These are phyloP conservation scores for Cryptocheilus praepositus DNA, from an alignment of 2,888 invertebrate genomes.

Conservation along the genomic window DNA sequence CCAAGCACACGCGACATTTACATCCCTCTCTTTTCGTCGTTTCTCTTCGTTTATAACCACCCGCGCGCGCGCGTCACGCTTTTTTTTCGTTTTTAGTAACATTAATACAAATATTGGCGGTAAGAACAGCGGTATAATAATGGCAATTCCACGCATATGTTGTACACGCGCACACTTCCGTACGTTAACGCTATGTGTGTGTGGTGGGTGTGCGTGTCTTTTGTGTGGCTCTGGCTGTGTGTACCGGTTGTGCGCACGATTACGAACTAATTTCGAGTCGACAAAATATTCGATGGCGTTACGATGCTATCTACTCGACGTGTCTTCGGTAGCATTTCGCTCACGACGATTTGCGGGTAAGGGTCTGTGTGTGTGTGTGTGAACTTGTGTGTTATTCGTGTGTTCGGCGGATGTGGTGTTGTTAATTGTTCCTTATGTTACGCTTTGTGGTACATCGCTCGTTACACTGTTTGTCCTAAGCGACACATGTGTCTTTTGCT, in stretches of 20 bases:
- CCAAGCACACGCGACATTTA: not conserved
- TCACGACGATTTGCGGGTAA: too few species aligned
- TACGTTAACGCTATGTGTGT: too few species aligned
- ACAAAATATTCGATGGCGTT: slow-evolving; percentile 14
- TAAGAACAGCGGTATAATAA: slow-evolving; percentile 39
- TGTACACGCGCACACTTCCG: not conserved
- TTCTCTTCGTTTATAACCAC: slow-evolving; percentile 20
- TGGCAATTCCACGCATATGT: slow-evolving; percentile 38
- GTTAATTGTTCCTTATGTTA: too few species aligned
- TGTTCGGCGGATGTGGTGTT: too few species aligned
- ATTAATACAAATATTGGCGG: slow-evolving; percentile 44
- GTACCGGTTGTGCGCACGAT: too few species aligned
- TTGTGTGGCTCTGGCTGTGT: too few species aligned
- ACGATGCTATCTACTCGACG: not conserved
- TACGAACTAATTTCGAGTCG: not conserved
- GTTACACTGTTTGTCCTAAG: too few species aligned
- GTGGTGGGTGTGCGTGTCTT: not conserved
- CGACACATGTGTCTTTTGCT: not conserved
- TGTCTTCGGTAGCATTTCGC: too few species aligned
- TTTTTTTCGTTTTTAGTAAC: not conserved
- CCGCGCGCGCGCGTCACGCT: not conserved
- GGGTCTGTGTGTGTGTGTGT: too few species aligned
- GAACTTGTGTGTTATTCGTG: too few species aligned
- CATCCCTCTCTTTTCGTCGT: not conserved
- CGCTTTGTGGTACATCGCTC: not conserved